A percentile compares a stretch with the other conserved stretches of the same genome.
These are phyloP conservation scores for Meda fulgida DNA, from an alignment of 2,797 vertebrate species.

Conservation along the genomic window DNA sequence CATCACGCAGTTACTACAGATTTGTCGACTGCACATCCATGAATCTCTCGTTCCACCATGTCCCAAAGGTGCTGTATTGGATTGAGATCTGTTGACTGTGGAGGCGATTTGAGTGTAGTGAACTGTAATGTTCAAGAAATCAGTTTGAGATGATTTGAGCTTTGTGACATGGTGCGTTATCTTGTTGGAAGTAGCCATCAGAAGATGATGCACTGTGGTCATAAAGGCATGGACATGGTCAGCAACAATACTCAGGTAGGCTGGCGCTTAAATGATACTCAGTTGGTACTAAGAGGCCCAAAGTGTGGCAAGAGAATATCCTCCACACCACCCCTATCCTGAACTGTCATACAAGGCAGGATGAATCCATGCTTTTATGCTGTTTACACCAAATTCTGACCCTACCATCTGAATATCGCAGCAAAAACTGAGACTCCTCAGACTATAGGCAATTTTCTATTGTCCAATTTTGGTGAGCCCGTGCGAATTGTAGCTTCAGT, in stretches of 20 bases:
- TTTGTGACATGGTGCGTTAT: slow-evolving; percentile 39
- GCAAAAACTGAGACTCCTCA: not conserved
- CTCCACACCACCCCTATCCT: too few species aligned
- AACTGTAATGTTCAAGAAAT: not conserved
- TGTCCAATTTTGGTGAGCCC: not conserved
- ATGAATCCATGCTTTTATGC: not conserved
- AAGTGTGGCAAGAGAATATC: not conserved
- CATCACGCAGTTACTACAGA: slow-evolving; percentile 9
- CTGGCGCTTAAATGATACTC: not conserved
- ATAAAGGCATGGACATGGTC: slow-evolving; percentile 12
- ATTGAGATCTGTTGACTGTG: not conserved
- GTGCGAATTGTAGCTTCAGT: not conserved
- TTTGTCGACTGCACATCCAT: slow-evolving; percentile 1
- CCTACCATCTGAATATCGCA: not conserved
- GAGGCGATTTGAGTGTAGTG: not conserved
- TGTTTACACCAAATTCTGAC: not conserved
- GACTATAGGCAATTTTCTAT: not conserved
- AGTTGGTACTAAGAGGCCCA: not conserved
- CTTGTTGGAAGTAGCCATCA: slow-evolving; percentile 55
- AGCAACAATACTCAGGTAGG: not conserved
- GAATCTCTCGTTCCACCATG: not conserved
- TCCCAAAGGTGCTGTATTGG: not conserved
- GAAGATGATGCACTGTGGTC: slow-evolving; percentile 25
- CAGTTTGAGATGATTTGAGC: slow-evolving; percentile 35
- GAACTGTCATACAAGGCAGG: not conserved